Evolutionary conservation across 1,140 invertebrate genomes (phyloP).

Genomic region (Apis mellifera): Amel_HAv3.1 CM009931.2:22584501-22585000

Average conservation of each 20-base stretch:
- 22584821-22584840: slow-evolving; percentile 5
- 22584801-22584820: background rate
- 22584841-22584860: background rate
- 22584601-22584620: slow-evolving; percentile 68
- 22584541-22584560: slow-evolving; percentile 11
- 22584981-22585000: slow-evolving; percentile 66
- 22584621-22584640: slow-evolving; percentile 68
- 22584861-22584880: background rate
- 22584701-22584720: slow-evolving; percentile 27
- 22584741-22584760: slow-evolving; percentile 36
- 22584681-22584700: slow-evolving; percentile 42
- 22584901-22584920: slow-evolving; percentile 34
- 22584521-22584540: background rate
- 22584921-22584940: slow-evolving; percentile 52
- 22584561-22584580: slow-evolving; percentile 56
- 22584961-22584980: slow-evolving; percentile 46
- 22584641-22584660: slow-evolving; percentile 76
- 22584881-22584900: slow-evolving; percentile 39
- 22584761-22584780: slow-evolving; percentile 60
- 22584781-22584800: slow-evolving; percentile 54
- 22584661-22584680: slow-evolving; percentile 62
- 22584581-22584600: slow-evolving; percentile 76
- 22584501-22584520: no score
- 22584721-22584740: slow-evolving; percentile 35
- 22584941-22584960: slow-evolving; percentile 58